These are phyloP conservation scores for Cryptoprocta ferox DNA, from an alignment of 2,797 vertebrate species.

Conservation along the genomic window DNA sequence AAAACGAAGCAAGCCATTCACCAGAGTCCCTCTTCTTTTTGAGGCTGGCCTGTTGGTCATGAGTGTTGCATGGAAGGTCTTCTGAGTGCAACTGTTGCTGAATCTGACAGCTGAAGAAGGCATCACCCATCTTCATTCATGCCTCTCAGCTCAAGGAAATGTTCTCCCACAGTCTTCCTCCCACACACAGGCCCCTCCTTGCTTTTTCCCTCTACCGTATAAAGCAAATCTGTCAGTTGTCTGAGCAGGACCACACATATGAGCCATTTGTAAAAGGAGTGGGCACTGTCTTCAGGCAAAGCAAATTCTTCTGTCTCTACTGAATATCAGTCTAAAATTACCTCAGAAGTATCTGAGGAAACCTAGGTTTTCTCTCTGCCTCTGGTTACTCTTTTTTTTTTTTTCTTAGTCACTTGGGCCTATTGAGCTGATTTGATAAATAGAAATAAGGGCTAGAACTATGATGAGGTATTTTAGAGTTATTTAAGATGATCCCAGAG, in stretches of 20 bases:
- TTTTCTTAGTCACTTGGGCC: not conserved
- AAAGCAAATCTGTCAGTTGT: constrained; percentile 51
- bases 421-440: not conserved
- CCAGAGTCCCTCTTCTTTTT: not conserved
- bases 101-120: not conserved
- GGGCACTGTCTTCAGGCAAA: constrained; percentile 41
- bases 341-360: constrained; percentile 6
- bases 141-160: constrained; percentile 33
- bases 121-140: not conserved
- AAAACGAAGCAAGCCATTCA: not conserved
- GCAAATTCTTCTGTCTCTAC: constrained; percentile 37
- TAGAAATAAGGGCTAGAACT: constrained; percentile 27
- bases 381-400: not conserved
- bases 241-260: not conserved
- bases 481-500: not conserved
- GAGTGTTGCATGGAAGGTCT: not conserved
- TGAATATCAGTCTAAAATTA: constrained; percentile 44
- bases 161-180: not conserved
- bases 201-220: not conserved
- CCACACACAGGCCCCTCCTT: not conserved
- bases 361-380: not conserved
- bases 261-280: constrained; percentile 50
- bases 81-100: not conserved
- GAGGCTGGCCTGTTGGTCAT: not conserved
- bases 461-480: not conserved